These are phyloP conservation scores for Tipula vernalis DNA, from an alignment of 2,888 invertebrate species.

Conservation along the genomic window DNA sequence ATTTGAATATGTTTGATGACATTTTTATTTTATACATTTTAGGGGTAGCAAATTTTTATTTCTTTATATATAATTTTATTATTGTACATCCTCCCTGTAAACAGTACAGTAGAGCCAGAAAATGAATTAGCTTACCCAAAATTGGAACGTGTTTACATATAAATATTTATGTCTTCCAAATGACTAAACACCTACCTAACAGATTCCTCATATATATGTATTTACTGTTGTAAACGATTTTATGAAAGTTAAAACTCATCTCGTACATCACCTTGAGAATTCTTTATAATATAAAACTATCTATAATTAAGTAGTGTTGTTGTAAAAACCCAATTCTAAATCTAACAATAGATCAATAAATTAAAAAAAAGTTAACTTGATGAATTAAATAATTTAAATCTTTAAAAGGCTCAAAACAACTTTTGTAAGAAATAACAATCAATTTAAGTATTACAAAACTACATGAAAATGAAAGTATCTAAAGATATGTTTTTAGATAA, in stretches of 20 bases:
- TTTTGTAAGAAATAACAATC: background rate
- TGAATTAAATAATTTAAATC: background rate
- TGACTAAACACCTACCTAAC: background rate
- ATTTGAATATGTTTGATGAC: slow-evolving; percentile 4
- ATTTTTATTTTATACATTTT: background rate
- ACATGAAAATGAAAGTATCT: background rate
- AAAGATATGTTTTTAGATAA: background rate
- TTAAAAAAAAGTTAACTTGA: background rate
- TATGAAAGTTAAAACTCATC: background rate
- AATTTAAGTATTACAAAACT: background rate
- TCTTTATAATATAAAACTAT: background rate
- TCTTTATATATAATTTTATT: background rate
- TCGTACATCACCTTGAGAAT: background rate
- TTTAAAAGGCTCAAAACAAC: background rate
- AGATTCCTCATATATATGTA: background rate
- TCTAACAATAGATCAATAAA: background rate
- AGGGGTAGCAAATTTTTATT: background rate
- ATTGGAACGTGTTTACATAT: background rate
- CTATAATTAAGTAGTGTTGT: background rate
- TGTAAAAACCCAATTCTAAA: background rate
- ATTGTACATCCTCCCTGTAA: background rate
- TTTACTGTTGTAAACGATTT: background rate
- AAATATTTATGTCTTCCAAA: background rate
- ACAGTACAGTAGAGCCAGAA: background rate
- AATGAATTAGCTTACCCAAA: background rate